Conservation (phyloP, 2,888 invertebrate genomes). For the Lysandra bellargus region DNA sequence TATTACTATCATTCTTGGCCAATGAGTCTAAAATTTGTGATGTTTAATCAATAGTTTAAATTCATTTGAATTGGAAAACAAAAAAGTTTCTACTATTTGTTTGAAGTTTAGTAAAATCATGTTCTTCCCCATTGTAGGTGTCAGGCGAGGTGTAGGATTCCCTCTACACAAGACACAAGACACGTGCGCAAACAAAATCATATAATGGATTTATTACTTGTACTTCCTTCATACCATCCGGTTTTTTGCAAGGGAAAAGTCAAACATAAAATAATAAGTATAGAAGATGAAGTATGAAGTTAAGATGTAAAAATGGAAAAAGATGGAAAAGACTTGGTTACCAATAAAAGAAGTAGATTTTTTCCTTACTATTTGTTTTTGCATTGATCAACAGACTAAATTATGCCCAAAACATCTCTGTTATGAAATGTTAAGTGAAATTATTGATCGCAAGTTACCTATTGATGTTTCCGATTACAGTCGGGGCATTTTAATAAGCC, state of each 20-base stretch:
- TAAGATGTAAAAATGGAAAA: constrained; percentile 30
- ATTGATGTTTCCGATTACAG: neutral
- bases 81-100: constrained; percentile 18
- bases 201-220: constrained; percentile 78
- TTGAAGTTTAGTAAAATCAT: constrained; percentile 29
- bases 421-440: neutral
- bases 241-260: constrained; percentile 73
- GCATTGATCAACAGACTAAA: neutral
- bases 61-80: constrained; percentile 19
- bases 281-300: constrained; percentile 41
- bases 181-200: constrained; percentile 74
- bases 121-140: constrained; percentile 40
- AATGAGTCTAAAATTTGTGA: neutral
- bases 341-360: neutral
- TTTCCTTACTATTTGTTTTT: neutral
- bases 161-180: constrained; percentile 76
- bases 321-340: neutral
- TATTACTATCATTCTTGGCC: neutral
- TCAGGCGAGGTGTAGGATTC: constrained; percentile 68
- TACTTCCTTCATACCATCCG: constrained; percentile 75
- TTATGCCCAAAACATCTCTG: neutral
- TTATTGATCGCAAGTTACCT: neutral
- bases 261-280: constrained; percentile 69
- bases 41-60: neutral
- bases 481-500: too few species aligned